Conservation (phyloP, 2,888 invertebrate species). For the Saturnia japonica region DNA sequence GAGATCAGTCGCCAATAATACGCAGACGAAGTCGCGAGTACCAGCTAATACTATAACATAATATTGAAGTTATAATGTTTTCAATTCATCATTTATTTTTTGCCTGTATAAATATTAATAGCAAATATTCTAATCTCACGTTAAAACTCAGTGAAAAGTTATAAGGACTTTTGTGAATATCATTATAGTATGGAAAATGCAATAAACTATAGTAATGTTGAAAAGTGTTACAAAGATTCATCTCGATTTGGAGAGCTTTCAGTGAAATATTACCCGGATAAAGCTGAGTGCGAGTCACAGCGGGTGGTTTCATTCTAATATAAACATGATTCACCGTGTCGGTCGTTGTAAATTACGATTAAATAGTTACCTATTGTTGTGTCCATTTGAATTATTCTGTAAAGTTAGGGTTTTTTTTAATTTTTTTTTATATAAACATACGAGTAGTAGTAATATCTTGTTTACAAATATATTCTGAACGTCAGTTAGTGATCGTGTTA, state of each 20-base stretch:
- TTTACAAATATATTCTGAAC: too few relatives aligned
- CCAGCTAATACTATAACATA: too few relatives aligned
- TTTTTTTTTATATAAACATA: neutral
- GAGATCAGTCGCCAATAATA: too few relatives aligned
- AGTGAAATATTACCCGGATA: conserved; percentile 52
- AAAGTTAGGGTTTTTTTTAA: neutral
- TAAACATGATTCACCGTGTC: conserved; percentile 29
- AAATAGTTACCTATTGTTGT: conserved; percentile 16
- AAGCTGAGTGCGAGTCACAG: conserved; percentile 43
- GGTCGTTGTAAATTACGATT: conserved; percentile 38
- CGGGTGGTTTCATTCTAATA: conserved; percentile 35
- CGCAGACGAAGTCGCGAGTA: too few relatives aligned
- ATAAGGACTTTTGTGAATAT: too few relatives aligned
- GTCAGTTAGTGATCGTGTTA: too few relatives aligned
- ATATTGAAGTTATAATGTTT: neutral
- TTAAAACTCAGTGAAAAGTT: neutral
- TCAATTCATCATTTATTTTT: neutral
- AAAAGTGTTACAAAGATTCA: conserved; percentile 39
- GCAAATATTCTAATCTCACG: neutral
- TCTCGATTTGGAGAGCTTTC: conserved; percentile 35
- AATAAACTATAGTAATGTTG: neutral
- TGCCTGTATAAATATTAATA: neutral
- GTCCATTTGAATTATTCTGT: neutral
- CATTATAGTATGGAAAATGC: too few relatives aligned
- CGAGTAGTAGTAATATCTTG: too few relatives aligned